phyloP scores from a whole-genome alignment of 64 coral and sea anemone species.

The Hydrozoanthus tunicans region DNA sequence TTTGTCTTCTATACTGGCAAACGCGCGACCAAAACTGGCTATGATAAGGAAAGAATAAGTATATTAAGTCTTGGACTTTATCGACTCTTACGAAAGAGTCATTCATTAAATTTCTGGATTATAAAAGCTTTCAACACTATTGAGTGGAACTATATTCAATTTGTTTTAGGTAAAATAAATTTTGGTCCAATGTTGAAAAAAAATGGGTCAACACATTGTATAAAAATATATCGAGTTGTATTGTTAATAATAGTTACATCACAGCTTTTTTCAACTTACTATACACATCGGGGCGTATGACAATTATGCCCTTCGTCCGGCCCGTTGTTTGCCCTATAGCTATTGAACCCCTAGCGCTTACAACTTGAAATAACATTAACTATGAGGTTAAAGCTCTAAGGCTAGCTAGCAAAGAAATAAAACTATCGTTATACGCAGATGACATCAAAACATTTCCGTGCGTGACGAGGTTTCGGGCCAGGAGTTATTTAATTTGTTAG shows the following conservation, averaged over 20 bases:
- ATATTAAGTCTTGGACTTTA: constrained; percentile 9
- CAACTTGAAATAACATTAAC: not conserved
- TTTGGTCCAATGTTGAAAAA: constrained; percentile 18
- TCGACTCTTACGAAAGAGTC: too few species aligned
- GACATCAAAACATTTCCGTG: constrained; percentile 22
- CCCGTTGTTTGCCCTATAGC: not conserved
- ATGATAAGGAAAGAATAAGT: not conserved
- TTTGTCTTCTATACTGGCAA: too few species aligned
- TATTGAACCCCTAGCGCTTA: not conserved
- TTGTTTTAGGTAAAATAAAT: constrained; percentile 14
- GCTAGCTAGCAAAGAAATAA: constrained; percentile 11
- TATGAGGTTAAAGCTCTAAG: not conserved
- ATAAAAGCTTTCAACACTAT: constrained; percentile 32
- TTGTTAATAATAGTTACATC: constrained; percentile 6
- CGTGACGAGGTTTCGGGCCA: not conserved
- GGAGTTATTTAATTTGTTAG: constrained; percentile 16
- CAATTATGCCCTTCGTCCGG: constrained; percentile 18
- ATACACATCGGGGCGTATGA: not conserved
- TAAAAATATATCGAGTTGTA: constrained; percentile 39
- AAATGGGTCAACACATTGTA: constrained; percentile 39
- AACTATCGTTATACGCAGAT: constrained; percentile 32
- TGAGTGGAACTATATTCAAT: constrained; percentile 28
- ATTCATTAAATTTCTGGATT: too few species aligned
- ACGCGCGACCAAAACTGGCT: not conserved
- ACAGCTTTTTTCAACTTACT: constrained; percentile 3